Conservation (phyloP, 2,888 invertebrate species). For the Elegia similella region DNA sequence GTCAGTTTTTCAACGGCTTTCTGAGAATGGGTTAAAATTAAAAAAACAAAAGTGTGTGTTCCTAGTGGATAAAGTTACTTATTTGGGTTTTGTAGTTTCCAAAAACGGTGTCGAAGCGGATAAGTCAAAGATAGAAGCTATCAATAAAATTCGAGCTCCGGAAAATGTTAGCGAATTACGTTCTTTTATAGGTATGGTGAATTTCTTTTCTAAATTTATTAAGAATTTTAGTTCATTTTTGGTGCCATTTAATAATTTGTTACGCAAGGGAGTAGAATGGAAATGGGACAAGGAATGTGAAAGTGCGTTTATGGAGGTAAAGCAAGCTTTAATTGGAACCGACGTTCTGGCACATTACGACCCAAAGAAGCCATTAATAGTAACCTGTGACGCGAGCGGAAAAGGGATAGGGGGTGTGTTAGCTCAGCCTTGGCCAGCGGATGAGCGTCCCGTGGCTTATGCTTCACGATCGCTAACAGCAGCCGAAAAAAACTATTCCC, state of each 20-base stretch:
- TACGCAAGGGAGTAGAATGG: too few relatives aligned
- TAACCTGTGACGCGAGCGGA: not conserved
- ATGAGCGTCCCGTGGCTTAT: not conserved
- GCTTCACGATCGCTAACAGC: not conserved
- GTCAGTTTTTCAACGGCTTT: not conserved
- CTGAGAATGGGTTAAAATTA: slow-evolving; percentile 1
- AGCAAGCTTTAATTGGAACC: not conserved
- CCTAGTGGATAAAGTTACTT: too few relatives aligned
- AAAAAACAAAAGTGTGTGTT: slow-evolving; percentile 23
- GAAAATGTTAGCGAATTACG: slow-evolving; percentile 16
- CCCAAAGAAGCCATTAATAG: not conserved
- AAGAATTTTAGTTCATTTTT: too few relatives aligned
- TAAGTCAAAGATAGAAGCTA: too few relatives aligned
- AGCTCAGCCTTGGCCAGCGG: not conserved
- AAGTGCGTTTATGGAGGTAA: slow-evolving; percentile 18
- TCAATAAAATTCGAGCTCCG: slow-evolving; percentile 13
- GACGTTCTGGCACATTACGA: not conserved
- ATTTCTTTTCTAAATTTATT: slow-evolving; percentile 25
- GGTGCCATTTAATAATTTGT: too few relatives aligned
- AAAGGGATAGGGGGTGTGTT: not conserved
- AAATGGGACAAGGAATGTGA: too few relatives aligned
- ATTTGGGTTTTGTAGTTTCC: too few relatives aligned
- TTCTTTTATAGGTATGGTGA: slow-evolving; percentile 24
- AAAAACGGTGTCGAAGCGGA: too few relatives aligned
- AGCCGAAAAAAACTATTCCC: not conserved